A percentile compares a stretch with the other conserved stretches of the same genome.
These are phyloP conservation scores for Aldabrachelys gigantea DNA, from an alignment of 2,113 vertebrate species.

Conservation along the genomic window DNA sequence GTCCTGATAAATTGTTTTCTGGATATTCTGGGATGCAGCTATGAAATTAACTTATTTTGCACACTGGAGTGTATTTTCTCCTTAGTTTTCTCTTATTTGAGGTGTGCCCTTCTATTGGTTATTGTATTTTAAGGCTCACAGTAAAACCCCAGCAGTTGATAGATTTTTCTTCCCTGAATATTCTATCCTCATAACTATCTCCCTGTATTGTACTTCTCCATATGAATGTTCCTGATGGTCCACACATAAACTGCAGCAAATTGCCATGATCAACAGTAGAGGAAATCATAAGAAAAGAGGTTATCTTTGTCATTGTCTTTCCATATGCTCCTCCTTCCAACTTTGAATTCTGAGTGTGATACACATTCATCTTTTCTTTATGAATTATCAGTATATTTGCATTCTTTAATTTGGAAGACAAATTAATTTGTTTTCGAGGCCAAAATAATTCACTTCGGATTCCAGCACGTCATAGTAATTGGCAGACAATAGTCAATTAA, in stretches of 20 bases:
- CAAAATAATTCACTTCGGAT: not conserved
- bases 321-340: not conserved
- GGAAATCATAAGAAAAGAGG: not conserved
- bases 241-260: not conserved
- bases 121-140: not conserved
- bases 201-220: not conserved
- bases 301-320: not conserved
- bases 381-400: not conserved
- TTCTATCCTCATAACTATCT: not conserved
- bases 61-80: not conserved
- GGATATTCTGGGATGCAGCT: not conserved
- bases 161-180: not conserved
- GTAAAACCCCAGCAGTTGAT: not conserved
- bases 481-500: conserved; percentile 40
- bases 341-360: not conserved
- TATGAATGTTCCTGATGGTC: not conserved
- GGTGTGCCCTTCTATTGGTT: not conserved
- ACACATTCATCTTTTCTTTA: not conserved
- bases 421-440: not conserved
- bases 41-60: not conserved
- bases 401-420: conserved; percentile 20
- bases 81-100: not conserved
- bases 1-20: not conserved
- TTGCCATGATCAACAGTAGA: not conserved
- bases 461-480: conserved; percentile 9